These are phyloP conservation scores for Saccostrea glomerata DNA, from an alignment of 1,140 invertebrate genomes.

Conservation along the genomic window DNA sequence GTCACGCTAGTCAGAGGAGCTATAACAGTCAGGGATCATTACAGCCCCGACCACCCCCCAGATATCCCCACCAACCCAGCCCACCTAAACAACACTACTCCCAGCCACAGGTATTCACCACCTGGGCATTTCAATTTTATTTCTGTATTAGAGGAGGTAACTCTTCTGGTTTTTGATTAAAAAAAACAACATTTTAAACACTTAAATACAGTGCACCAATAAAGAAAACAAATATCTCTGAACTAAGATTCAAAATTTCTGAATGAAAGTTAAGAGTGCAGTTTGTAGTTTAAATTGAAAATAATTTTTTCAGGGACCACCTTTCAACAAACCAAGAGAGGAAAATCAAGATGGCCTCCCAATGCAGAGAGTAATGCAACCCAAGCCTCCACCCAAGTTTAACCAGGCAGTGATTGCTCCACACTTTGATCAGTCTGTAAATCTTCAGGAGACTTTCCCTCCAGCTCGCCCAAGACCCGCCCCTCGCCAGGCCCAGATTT, in stretches of 20 bases:
- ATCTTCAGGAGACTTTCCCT: constrained; percentile 47
- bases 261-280: too few relatives aligned
- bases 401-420: constrained; percentile 54
- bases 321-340: constrained; percentile 26
- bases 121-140: neutral
- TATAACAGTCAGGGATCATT: neutral
- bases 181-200: neutral
- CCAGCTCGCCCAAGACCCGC: constrained; percentile 58
- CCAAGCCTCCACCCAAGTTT: constrained; percentile 46
- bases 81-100: constrained; percentile 26
- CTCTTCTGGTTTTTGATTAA: neutral
- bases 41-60: constrained; percentile 59
- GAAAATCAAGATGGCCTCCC: constrained; percentile 33
- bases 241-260: too few relatives aligned
- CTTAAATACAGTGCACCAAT: neutral
- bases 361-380: constrained; percentile 49
- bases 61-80: constrained; percentile 33
- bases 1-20: constrained; percentile 34
- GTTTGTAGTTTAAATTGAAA: neutral
- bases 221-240: too few relatives aligned
- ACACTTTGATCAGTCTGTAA: constrained; percentile 50
- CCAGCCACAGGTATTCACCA: neutral
- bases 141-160: neutral
- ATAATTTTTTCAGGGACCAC: neutral
- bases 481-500: constrained; percentile 56